These are phyloP conservation scores for Percina caprodes DNA, from an alignment of 2,113 vertebrate species.

Conservation along the genomic window DNA sequence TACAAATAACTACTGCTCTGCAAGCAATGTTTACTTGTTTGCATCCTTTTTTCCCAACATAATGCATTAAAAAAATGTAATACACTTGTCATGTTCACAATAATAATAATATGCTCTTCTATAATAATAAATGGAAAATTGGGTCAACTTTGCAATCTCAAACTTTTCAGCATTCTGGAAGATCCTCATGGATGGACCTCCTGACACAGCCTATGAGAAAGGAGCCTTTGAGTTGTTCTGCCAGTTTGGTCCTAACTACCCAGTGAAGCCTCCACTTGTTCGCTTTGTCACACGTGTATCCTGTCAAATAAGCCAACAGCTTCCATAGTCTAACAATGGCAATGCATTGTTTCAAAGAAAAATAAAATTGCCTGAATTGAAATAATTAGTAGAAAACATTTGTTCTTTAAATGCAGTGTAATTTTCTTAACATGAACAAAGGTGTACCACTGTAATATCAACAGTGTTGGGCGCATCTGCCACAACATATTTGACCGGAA, in stretches of 20 bases:
- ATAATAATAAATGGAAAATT: too few relatives aligned
- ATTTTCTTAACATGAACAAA: constrained; percentile 53
- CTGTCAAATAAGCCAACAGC: constrained; percentile 9
- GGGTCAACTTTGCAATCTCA: background rate
- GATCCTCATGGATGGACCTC: constrained; percentile 72
- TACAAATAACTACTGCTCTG: too few relatives aligned
- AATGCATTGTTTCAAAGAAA: background rate
- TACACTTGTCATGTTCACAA: too few relatives aligned
- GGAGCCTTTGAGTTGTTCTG: constrained; percentile 74
- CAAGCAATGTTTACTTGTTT: too few relatives aligned
- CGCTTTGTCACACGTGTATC: constrained; percentile 73
- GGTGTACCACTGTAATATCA: constrained; percentile 79
- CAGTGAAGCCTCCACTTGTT: constrained; percentile 71
- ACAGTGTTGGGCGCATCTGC: constrained; percentile 76
- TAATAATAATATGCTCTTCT: too few relatives aligned
- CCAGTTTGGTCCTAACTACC: constrained; percentile 71
- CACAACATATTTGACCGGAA: constrained; percentile 79
- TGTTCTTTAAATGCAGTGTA: background rate
- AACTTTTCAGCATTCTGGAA: constrained; percentile 71
- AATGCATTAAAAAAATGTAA: too few relatives aligned
- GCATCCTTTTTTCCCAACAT: too few relatives aligned
- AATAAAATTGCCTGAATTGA: too few relatives aligned
- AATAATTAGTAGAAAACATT: background rate
- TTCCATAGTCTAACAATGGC: background rate
- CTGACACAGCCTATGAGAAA: constrained; percentile 70